Conservation (phyloP, 1,140 invertebrate genomes). For the Oscheius sp. region DNA sequence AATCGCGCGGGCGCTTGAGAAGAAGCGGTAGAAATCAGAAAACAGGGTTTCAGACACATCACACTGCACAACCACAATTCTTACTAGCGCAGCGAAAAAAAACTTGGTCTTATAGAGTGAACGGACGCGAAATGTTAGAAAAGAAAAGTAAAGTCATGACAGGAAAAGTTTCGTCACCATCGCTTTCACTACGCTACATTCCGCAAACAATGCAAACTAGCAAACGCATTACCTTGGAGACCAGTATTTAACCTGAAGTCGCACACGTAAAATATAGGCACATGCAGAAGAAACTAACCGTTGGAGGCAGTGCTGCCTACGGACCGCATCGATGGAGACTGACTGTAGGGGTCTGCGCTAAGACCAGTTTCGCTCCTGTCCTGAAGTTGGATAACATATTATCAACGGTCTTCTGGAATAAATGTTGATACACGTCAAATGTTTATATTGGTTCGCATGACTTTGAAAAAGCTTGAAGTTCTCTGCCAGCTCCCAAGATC, state of each 20-base stretch:
- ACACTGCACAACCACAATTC: slow-evolving; percentile 1
- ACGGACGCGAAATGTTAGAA: not conserved
- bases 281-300: not conserved
- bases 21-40: not conserved
- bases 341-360: not conserved
- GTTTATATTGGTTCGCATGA: not conserved
- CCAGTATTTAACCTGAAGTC: not conserved
- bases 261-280: not conserved
- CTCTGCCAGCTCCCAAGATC: not conserved
- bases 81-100: too few species aligned
- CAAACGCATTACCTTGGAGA: not conserved
- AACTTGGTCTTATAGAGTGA: too few species aligned
- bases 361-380: not conserved
- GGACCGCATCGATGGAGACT: slow-evolving; percentile 31
- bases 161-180: too few species aligned
- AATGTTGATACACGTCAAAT: not conserved
- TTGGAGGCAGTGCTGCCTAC: slow-evolving; percentile 18
- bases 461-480: slow-evolving; percentile 3
- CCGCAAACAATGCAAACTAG: not conserved
- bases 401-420: not conserved
- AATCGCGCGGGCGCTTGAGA: not conserved
- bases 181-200: too few species aligned
- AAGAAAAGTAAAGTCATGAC: not conserved
- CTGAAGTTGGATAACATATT: not conserved
- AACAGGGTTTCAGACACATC: not conserved